Evolutionary conservation across 2,888 invertebrate genomes (phyloP).

Genomic region (Pseudanteris insignis): DNA sequence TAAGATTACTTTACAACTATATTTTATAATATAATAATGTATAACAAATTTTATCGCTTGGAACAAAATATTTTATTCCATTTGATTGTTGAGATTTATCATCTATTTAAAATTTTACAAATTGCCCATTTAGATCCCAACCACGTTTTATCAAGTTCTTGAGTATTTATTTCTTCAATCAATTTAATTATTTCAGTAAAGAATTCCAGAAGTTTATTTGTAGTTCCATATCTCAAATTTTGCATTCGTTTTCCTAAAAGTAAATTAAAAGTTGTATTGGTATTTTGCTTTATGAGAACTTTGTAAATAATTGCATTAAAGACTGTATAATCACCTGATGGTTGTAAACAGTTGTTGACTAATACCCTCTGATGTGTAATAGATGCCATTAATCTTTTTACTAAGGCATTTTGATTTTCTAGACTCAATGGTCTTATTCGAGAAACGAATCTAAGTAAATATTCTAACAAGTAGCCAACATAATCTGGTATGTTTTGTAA

Average conservation of each 20-base stretch:
- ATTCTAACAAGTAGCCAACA: constrained; percentile 76
- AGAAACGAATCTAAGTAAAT: constrained; percentile 75
- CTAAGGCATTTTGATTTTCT: constrained; percentile 71
- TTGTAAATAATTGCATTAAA: not conserved
- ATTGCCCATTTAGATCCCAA: constrained; percentile 49
- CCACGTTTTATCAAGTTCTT: constrained; percentile 52
- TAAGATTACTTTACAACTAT: not conserved
- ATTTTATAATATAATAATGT: not conserved
- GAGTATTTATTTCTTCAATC: constrained; percentile 61
- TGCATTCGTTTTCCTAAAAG: constrained; percentile 54
- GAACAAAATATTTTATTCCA: not conserved
- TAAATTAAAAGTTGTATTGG: not conserved
- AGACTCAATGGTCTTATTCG: constrained; percentile 74
- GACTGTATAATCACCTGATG: constrained; percentile 48
- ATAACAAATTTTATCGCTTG: not conserved
- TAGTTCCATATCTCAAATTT: constrained; percentile 58
- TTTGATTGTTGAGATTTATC: constrained; percentile 13
- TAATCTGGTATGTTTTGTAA: constrained; percentile 71
- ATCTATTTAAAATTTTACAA: constrained; percentile 16
- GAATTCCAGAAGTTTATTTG: constrained; percentile 58
- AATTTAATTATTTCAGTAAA: constrained; percentile 55
- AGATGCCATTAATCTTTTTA: constrained; percentile 74
- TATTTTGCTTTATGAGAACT: not conserved
- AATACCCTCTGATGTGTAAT: constrained; percentile 74
- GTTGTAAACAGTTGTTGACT: constrained; percentile 66